Evolutionary conservation across 2,797 vertebrate species (phyloP).

Genomic region (Anomalospiza imberbis): DNA sequence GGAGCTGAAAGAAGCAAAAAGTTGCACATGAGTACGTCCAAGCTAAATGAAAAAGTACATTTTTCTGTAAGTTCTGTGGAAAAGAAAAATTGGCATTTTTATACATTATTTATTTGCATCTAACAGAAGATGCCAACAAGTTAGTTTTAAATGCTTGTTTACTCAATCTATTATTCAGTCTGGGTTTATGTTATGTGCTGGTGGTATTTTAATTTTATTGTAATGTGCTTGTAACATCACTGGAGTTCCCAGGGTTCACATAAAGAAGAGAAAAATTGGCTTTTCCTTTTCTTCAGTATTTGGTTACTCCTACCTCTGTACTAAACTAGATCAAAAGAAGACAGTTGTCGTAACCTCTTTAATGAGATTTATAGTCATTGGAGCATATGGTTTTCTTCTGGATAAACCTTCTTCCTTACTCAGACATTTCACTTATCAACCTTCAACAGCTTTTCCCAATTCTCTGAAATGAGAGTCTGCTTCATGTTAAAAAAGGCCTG

Average conservation of each 20-base stretch:
- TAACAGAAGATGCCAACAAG: neutral
- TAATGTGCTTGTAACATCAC: neutral
- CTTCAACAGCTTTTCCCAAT: neutral
- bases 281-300: neutral
- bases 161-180: neutral
- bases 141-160: neutral
- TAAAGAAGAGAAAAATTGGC: neutral
- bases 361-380: neutral
- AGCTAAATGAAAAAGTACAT: neutral
- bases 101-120: neutral
- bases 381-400: neutral
- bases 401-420: neutral
- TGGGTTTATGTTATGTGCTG: neutral
- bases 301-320: neutral
- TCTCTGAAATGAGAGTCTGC: neutral
- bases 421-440: neutral
- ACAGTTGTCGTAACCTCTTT: neutral
- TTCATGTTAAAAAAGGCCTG: neutral
- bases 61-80: neutral
- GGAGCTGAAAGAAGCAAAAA: neutral
- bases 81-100: neutral
- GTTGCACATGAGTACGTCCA: neutral
- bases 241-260: neutral
- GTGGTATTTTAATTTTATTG: neutral
- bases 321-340: neutral